These are phyloP conservation scores for Drosophila ochracea DNA, from an alignment of 2,888 invertebrate genomes.

Conservation along the genomic window DNA sequence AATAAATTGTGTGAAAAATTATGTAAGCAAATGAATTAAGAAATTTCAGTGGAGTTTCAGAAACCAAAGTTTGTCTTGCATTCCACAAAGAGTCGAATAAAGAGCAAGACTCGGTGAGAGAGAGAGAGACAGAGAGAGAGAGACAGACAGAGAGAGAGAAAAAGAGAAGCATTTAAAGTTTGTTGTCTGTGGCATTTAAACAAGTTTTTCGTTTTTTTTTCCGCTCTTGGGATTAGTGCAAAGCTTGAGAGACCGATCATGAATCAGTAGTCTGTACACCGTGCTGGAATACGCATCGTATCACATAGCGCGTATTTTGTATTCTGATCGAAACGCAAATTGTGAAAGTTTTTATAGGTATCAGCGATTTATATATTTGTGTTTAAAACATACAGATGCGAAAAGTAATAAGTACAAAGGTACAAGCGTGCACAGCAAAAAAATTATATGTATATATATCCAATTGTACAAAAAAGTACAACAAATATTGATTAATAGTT, in stretches of 20 bases:
- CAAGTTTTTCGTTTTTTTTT: constrained; percentile 55
- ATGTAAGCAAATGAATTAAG: background rate
- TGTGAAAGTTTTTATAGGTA: constrained; percentile 71
- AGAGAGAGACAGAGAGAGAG: background rate
- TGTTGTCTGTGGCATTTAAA: constrained; percentile 45
- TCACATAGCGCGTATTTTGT: constrained; percentile 7
- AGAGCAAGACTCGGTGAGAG: background rate
- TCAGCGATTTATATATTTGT: constrained; percentile 46
- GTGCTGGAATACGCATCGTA: constrained; percentile 49
- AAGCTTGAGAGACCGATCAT: constrained; percentile 29
- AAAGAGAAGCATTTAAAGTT: constrained; percentile 24
- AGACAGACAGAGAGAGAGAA: no score
- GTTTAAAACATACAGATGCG: constrained; percentile 45
- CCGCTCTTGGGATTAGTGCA: constrained; percentile 18
- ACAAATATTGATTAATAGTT: background rate
- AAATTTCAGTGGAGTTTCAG: background rate
- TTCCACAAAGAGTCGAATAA: constrained; percentile 1
- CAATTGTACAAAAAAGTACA: background rate
- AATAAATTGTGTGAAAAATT: background rate
- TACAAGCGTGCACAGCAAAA: constrained; percentile 9
- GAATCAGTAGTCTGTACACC: constrained; percentile 53
- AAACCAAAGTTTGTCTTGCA: background rate
- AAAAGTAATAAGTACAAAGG: constrained; percentile 17
- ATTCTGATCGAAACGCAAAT: constrained; percentile 34
- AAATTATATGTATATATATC: background rate